Percentiles rank a stretch among this genome's conserved stretches.
Conservation (phyloP, 2,888 invertebrate genomes). For the Rotaria sp. region DNA sequence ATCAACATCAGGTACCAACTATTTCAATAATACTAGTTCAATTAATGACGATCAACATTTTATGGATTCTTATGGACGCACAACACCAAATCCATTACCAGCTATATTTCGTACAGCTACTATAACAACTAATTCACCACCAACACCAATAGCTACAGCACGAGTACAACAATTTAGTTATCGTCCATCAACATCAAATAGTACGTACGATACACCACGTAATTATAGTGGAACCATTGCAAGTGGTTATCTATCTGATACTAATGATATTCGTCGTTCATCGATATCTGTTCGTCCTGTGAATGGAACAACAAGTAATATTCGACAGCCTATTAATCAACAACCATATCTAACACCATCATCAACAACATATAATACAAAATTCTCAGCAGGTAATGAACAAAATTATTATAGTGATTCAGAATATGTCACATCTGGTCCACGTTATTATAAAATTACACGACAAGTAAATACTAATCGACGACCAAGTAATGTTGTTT, state of each 20-base stretch:
- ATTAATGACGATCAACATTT: background rate
- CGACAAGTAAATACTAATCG: background rate
- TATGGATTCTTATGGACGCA: background rate
- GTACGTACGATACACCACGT: background rate
- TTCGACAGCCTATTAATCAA: background rate
- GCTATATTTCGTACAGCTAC: conserved; percentile 11
- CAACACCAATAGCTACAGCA: background rate
- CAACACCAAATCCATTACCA: background rate
- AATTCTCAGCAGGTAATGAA: background rate
- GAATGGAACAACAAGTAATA: background rate
- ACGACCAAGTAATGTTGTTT: conserved; percentile 24
- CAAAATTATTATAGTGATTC: conserved; percentile 2
- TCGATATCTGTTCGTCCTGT: background rate
- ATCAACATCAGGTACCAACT: background rate
- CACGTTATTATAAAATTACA: conserved; percentile 23
- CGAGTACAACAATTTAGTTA: background rate
- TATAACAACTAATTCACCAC: background rate
- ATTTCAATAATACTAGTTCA: background rate
- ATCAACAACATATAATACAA: background rate
- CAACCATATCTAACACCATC: background rate
- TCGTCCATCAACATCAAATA: conserved; percentile 23
- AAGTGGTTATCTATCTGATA: background rate
- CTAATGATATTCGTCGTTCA: background rate
- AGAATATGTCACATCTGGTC: conserved; percentile 23
- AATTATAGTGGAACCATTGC: background rate